Evolutionary conservation across 2,888 invertebrate genomes (phyloP), one percentile per base, ranked within the genome.

Genomic region (Synanthedon myopaeformis): DNA sequence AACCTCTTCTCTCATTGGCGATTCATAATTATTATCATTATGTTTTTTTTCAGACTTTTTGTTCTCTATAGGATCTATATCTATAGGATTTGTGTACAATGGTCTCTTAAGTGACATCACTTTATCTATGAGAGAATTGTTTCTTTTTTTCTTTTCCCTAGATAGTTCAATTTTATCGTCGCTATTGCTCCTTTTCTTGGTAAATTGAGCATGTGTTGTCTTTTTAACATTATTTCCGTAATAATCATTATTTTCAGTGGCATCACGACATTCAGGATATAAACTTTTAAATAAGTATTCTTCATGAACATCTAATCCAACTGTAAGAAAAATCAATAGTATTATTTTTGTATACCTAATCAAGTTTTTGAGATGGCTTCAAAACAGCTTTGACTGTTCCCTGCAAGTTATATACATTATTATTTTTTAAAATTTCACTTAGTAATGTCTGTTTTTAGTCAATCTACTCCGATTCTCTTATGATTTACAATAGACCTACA

Each of bases 281-380:
- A 76, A 60, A 59, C 70, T 65, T 63, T 72, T 70, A 60, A 84
- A 82, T 42, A 65, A 14, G 59, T 76, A 82, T 65, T 83, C 81
- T 55, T 72, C 69, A 17, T 79, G 70, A 3, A 65, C 76, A 62
- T 90, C 90, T 23, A 90, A 76, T 1, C 90, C 90, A 63, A 87
- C 90, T 90, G 69, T 52, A 86, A 84, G 57, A 53, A 55, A 55
- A 53, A 55, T 55, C 6, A 49, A 49, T 49, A 49, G 10, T 19
- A 19, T 49, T 10, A 49, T 12, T 19, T 49, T 10, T 19, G 19
- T 45, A 19, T 4, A 4, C n/a, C n/a, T n/a, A 3, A 49, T 17
- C 23, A 11, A 14, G 10, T 14, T 49, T 17, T 17, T 49, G 12
- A 49, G 11, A 19, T 49, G 8, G 1, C 8, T 28, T 14, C 4